Evolutionary conservation across 2,888 invertebrate genomes (phyloP).

Genomic region (Nomada fabriciana): DNA sequence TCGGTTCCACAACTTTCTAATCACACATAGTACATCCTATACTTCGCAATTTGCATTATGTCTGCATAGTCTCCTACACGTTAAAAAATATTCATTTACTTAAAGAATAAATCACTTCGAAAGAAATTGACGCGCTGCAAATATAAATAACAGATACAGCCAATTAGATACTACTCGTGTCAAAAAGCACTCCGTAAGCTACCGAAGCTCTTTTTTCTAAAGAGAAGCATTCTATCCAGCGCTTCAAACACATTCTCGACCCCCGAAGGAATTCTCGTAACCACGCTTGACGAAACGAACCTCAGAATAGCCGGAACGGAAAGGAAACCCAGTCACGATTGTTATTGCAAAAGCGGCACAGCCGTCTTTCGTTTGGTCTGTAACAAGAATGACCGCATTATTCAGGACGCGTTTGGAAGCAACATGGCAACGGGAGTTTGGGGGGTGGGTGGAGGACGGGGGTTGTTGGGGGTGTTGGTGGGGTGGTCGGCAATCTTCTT

Average conservation of each 20-base stretch:
- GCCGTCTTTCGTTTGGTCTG: slow-evolving; percentile 44
- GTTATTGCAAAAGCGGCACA: slow-evolving; percentile 59
- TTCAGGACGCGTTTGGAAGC: slow-evolving; percentile 82
- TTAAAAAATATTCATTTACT: too few species aligned
- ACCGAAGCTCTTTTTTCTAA: too few species aligned
- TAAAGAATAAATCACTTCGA: too few species aligned
- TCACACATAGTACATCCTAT: too few species aligned
- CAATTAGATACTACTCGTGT: too few species aligned
- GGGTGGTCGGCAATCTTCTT: slow-evolving; percentile 71
- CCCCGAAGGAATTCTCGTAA: neutral
- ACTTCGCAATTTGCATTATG: too few species aligned
- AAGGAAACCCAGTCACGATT: slow-evolving; percentile 41
- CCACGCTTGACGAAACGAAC: neutral
- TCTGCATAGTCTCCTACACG: too few species aligned
- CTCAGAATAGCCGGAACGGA: neutral
- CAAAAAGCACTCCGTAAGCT: too few species aligned
- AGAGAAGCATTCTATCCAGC: too few species aligned
- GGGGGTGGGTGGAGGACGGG: slow-evolving; percentile 56
- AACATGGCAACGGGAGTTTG: slow-evolving; percentile 75
- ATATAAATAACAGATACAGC: too few species aligned
- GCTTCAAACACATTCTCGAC: neutral
- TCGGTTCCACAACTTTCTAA: too few species aligned
- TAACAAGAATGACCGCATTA: slow-evolving; percentile 80
- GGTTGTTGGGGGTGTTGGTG: slow-evolving; percentile 57
- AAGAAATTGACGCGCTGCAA: too few species aligned